Evolutionary conservation across 2,113 vertebrate species (phyloP).

Genomic region (Silurus asotus): DNA sequence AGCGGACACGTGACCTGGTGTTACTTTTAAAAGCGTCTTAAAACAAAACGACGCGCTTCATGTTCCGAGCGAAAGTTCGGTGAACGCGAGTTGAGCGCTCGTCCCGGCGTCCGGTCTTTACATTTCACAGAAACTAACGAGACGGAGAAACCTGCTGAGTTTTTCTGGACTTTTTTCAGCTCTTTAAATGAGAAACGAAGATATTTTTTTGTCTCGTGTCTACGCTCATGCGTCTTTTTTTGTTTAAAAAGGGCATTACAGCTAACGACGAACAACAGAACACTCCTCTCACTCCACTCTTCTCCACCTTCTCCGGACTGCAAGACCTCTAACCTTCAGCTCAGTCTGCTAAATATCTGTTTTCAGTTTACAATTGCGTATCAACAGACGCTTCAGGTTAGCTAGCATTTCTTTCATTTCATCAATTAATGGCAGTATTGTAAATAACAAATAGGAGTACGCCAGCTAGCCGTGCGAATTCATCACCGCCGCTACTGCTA

Average conservation of each 20-base stretch:
- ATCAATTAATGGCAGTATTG: neutral
- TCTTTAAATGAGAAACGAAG: neutral
- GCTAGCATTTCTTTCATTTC: neutral
- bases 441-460: neutral
- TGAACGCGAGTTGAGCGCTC: neutral
- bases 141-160: neutral
- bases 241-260: slow-evolving; percentile 46
- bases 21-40: slow-evolving; percentile 18
- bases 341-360: neutral
- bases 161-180: neutral
- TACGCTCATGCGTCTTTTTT: slow-evolving; percentile 5
- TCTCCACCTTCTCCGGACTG: neutral
- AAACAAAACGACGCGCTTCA: neutral
- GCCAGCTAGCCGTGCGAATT: neutral
- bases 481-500: neutral
- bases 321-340: neutral
- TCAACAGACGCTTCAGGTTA: neutral
- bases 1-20: slow-evolving; percentile 1
- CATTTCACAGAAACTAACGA: neutral
- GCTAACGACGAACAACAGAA: neutral
- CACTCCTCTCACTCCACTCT: neutral
- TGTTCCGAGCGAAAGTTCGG: neutral
- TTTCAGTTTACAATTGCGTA: neutral
- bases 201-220: slow-evolving; percentile 5
- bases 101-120: neutral